Percentiles rank a stretch among this genome's conserved stretches.
phyloP scores from a whole-genome alignment of 2,797 vertebrate genomes.

The Acropternis orthonyx region DNA sequence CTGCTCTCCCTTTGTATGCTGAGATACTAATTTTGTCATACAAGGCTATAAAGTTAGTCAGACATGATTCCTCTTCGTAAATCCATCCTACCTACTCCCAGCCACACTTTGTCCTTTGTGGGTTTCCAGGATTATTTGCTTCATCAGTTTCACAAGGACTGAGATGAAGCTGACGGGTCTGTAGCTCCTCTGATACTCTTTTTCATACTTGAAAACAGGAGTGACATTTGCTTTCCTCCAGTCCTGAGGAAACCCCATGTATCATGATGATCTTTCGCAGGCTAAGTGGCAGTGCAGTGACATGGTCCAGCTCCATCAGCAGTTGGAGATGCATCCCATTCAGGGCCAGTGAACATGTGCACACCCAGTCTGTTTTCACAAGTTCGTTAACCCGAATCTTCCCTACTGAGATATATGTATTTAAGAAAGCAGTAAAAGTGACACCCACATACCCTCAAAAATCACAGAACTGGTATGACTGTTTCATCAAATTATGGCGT shows the following conservation, averaged over 20 bases:
- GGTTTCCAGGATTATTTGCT: neutral
- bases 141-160: neutral
- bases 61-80: neutral
- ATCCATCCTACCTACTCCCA: neutral
- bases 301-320: neutral
- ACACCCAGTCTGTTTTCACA: neutral
- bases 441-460: neutral
- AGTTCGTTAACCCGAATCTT: neutral
- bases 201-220: neutral
- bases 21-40: neutral
- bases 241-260: neutral
- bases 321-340: neutral
- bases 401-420: fast-evolving
- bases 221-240: neutral
- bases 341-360: fast-evolving
- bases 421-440: neutral
- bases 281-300: neutral
- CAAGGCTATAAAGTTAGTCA: neutral
- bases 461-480: neutral
- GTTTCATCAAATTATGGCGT: too few relatives aligned
- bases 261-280: neutral
- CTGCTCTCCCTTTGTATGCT: neutral
- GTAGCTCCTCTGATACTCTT: neutral
- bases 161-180: neutral
- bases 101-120: neutral